These are phyloP conservation scores for Steinernema feltiae DNA, from an alignment of 1,140 invertebrate genomes.

Conservation along the genomic window DNA sequence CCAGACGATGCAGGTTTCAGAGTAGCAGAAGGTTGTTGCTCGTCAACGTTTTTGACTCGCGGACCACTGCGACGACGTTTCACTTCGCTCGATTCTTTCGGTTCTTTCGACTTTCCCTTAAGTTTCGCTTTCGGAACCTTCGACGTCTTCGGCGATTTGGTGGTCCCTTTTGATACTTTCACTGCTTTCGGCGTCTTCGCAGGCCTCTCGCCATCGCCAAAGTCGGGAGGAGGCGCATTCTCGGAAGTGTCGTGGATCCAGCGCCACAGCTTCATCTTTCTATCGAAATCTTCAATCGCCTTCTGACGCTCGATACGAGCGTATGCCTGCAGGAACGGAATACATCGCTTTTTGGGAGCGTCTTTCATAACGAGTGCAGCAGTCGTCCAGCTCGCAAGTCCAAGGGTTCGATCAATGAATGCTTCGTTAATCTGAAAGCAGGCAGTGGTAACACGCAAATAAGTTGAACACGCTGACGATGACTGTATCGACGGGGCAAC, in stretches of 20 bases:
- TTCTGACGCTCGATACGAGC: background rate
- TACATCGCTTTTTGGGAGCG: background rate
- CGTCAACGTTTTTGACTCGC: background rate
- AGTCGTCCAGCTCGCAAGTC: too few species aligned
- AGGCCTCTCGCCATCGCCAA: background rate
- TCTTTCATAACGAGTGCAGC: too few species aligned
- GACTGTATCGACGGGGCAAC: too few species aligned
- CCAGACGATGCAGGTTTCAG: background rate
- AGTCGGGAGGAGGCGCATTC: background rate
- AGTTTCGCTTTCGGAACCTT: background rate
- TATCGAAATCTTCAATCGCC: slow-evolving; percentile 1
- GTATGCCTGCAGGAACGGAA: background rate
- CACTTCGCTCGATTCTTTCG: background rate
- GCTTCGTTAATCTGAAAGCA: too few species aligned
- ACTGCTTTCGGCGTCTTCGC: background rate
- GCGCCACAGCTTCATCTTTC: slow-evolving; percentile 7
- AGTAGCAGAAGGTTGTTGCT: background rate
- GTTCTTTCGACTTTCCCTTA: background rate
- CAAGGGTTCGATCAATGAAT: too few species aligned
- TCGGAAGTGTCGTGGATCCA: slow-evolving; percentile 3
- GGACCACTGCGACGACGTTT: background rate
- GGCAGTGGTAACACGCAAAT: too few species aligned
- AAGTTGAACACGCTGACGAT: background rate
- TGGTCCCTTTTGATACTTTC: background rate
- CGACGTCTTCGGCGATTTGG: background rate